phyloP scores from a whole-genome alignment of 2,113 vertebrate species.

The Okapia johnstoni region DNA sequence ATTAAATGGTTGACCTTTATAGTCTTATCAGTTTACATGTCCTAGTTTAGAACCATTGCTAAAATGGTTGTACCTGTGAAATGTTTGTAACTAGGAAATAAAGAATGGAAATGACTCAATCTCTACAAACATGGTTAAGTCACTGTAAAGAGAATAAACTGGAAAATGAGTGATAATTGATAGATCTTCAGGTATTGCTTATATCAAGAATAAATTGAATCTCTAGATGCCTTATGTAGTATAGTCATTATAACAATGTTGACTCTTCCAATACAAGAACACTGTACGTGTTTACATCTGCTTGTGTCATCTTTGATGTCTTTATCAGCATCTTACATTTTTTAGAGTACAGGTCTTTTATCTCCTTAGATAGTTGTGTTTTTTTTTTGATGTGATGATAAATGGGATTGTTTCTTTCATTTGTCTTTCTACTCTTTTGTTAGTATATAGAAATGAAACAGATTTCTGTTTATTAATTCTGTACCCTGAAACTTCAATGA shows the following conservation, averaged over 20 bases:
- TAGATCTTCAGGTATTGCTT: neutral
- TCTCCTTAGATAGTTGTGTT: neutral
- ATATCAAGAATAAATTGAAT: neutral
- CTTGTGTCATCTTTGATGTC: neutral
- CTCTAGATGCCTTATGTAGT: neutral
- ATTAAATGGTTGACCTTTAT: neutral
- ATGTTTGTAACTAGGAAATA: neutral
- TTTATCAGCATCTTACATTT: neutral
- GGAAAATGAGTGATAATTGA: neutral
- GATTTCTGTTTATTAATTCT: neutral
- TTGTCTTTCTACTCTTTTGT: neutral
- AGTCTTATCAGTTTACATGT: neutral
- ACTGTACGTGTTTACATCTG: neutral
- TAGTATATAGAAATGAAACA: neutral
- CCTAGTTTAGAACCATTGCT: neutral
- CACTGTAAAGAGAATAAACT: neutral
- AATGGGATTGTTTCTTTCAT: neutral
- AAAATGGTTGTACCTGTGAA: neutral
- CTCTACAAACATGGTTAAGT: neutral
- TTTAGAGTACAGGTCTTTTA: neutral
- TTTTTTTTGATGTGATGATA: neutral
- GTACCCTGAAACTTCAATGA: neutral
- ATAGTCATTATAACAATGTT: neutral
- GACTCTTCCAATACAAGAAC: neutral
- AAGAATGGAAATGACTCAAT: neutral